Evolutionary conservation across 2,797 vertebrate genomes (phyloP).

Genomic region (Hyperoplus lanceolatus): DNA sequence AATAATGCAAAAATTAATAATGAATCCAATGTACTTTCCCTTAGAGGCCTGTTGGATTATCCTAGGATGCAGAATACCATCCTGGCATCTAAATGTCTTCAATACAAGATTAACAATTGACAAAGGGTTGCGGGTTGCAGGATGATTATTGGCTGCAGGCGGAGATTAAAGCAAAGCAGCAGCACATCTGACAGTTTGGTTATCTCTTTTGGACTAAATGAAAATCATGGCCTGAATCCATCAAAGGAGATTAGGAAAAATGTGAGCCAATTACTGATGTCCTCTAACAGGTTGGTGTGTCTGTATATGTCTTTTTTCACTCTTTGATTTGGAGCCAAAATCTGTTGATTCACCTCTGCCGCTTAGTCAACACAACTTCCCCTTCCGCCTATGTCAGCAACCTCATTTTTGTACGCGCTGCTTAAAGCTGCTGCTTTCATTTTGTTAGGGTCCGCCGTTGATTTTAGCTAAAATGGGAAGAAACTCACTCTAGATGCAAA

Average conservation of each 20-base stretch:
- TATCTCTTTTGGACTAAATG: constrained; percentile 96
- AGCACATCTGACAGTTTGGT: constrained; percentile 93
- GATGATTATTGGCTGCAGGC: constrained; percentile 93
- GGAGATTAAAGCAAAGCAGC: constrained; percentile 93
- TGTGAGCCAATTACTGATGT: constrained; percentile 93
- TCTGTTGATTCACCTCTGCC: constrained; percentile 80
- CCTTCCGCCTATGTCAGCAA: constrained; percentile 57
- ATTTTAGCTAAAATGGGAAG: constrained; percentile 38
- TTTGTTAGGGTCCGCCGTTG: constrained; percentile 30
- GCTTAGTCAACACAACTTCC: constrained; percentile 58
- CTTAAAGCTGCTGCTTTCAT: constrained; percentile 53
- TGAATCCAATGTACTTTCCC: constrained; percentile 89
- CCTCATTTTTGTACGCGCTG: constrained; percentile 57
- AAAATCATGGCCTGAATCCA: constrained; percentile 97
- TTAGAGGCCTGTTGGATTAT: constrained; percentile 85
- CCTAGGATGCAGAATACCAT: constrained; percentile 85
- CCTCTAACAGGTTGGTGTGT: constrained; percentile 85
- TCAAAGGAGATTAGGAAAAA: constrained; percentile 93
- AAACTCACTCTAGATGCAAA: constrained; percentile 38
- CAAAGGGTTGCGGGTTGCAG: constrained; percentile 85
- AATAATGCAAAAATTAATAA: constrained; percentile 90
- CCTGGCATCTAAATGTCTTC: constrained; percentile 87
- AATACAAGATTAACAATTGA: constrained; percentile 90
- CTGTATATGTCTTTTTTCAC: constrained; percentile 63
- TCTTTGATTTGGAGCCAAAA: constrained; percentile 72